Percentiles rank a stretch among this genome's conserved stretches.
These are phyloP conservation scores for Larimichthys polyactis DNA, from an alignment of 2,113 vertebrate species.

Conservation along the genomic window DNA sequence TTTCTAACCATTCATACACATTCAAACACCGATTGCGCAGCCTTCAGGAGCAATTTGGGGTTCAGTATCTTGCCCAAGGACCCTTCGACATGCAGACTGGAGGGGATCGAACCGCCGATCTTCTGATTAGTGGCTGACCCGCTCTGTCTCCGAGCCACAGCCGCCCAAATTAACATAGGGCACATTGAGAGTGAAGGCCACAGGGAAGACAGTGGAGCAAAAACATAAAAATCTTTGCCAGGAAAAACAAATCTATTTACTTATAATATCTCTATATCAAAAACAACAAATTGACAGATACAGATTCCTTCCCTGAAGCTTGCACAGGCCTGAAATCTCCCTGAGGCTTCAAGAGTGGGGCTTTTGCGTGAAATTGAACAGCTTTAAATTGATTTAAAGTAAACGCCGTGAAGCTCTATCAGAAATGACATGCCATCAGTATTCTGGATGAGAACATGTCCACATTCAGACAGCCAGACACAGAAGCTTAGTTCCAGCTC, in stretches of 20 bases:
- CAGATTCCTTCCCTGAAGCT: neutral
- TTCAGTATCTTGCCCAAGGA: too few species aligned
- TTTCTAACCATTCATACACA: too few species aligned
- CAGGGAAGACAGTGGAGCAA: conserved; percentile 21
- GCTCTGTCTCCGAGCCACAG: too few species aligned
- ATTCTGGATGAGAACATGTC: conserved; percentile 38
- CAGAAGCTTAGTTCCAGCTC: conserved; percentile 52
- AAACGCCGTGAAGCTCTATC: conserved; percentile 13
- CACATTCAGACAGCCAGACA: conserved; percentile 49
- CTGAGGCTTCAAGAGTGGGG: conserved; percentile 25
- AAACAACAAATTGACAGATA: conserved; percentile 31
- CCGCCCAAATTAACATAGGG: neutral
- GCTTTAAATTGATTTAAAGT: conserved; percentile 54
- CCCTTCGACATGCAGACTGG: too few species aligned
- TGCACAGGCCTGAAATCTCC: conserved; percentile 10
- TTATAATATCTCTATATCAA: conserved; percentile 6
- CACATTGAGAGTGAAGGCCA: conserved; percentile 13
- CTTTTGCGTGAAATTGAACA: conserved; percentile 64
- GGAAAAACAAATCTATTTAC: neutral
- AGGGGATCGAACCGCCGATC: too few species aligned
- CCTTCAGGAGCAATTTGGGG: too few species aligned
- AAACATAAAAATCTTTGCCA: conserved; percentile 8
- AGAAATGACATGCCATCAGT: conserved; percentile 54
- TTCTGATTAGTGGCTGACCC: too few species aligned
- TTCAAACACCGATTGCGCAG: too few species aligned